Evolutionary conservation across 2,888 invertebrate species (phyloP).

Genomic region (Psylliodes chrysocephalus): DNA sequence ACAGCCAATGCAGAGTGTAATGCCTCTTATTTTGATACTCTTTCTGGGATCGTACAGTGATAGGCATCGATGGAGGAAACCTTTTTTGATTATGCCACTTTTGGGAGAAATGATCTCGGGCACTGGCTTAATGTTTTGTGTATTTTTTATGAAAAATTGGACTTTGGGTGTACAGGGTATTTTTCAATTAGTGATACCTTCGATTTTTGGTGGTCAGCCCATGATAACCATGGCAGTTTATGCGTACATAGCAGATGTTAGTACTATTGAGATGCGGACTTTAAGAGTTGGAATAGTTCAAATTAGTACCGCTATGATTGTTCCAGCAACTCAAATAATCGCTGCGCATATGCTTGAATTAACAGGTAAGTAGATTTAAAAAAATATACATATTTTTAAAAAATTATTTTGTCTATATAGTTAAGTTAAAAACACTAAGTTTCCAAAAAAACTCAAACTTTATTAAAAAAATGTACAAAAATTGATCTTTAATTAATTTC

Average conservation of each 20-base stretch:
- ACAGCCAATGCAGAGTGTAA: conserved; percentile 55
- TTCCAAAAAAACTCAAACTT: too few species aligned
- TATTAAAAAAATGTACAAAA: too few species aligned
- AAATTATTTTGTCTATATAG: too few species aligned
- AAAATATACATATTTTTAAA: too few species aligned
- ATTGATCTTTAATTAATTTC: too few species aligned
- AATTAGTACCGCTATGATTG: conserved; percentile 55
- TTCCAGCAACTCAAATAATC: conserved; percentile 54
- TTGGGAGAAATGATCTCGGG: conserved; percentile 64
- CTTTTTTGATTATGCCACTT: conserved; percentile 60
- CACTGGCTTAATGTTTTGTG: conserved; percentile 66
- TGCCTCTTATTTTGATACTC: conserved; percentile 59
- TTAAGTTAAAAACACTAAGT: too few species aligned
- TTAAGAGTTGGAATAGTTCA: conserved; percentile 71
- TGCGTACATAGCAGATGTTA: conserved; percentile 62
- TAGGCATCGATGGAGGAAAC: conserved; percentile 60
- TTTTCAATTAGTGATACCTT: conserved; percentile 68
- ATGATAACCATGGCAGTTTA: conserved; percentile 61
- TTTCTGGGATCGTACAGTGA: conserved; percentile 63
- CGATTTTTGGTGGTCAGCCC: conserved; percentile 70
- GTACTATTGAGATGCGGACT: conserved; percentile 70
- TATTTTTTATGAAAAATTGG: conserved; percentile 69
- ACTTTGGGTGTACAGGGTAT: conserved; percentile 66
- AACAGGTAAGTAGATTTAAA: conserved; percentile 45
- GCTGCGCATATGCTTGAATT: conserved; percentile 55